Conservation (phyloP, 2,113 vertebrate genomes). For the Chiloscyllium plagiosum region DNA sequence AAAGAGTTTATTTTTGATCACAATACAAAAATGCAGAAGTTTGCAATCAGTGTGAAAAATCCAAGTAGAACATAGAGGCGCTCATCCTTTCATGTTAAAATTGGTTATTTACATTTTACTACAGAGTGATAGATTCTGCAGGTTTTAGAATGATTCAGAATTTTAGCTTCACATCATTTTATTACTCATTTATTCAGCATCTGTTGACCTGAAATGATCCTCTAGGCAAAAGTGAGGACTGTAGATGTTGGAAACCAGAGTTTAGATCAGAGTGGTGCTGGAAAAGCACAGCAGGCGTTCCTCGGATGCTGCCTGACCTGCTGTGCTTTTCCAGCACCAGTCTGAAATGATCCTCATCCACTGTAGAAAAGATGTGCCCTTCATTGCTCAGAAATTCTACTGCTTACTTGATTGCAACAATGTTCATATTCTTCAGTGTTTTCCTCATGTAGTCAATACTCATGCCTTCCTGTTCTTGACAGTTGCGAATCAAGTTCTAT, state of each 20-base stretch:
- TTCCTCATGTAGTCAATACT: conserved; percentile 77
- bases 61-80: neutral
- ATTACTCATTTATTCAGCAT: conserved; percentile 58
- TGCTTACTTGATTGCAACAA: conserved; percentile 81
- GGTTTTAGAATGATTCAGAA: conserved; percentile 17
- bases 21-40: neutral
- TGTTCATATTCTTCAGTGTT: conserved; percentile 68
- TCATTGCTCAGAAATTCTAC: conserved; percentile 97
- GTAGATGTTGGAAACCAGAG: too few species aligned
- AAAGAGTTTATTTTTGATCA: neutral
- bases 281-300: too few species aligned
- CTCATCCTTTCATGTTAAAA: neutral
- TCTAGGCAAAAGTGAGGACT: too few species aligned
- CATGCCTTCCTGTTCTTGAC: conserved; percentile 75
- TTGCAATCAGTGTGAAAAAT: neutral
- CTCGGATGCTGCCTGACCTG: too few species aligned
- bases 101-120: neutral
- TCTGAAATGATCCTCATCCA: conserved; percentile 76
- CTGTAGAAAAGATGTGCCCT: conserved; percentile 97
- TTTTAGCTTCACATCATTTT: neutral
- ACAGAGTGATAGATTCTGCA: neutral
- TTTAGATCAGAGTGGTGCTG: too few species aligned
- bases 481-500: conserved; percentile 82
- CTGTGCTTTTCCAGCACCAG: too few species aligned
- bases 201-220: conserved; percentile 80